Base-by-base conservation (phyloP, 2,888 invertebrate genomes). In the Tribolium freemani region DNA sequence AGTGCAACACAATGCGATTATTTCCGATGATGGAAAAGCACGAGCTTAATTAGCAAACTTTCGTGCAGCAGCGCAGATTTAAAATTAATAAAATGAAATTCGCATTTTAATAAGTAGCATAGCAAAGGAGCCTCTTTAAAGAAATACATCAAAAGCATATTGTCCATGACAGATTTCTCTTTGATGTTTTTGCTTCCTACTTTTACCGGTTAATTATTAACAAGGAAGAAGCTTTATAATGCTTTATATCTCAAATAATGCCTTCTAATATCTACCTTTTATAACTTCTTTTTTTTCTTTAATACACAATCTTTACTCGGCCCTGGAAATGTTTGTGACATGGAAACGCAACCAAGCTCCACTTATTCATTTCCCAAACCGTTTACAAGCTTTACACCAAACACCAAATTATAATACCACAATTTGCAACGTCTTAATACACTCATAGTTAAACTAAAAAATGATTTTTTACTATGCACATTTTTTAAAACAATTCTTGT, bases 131-230 rank as follows among this genome's bases (percentile, higher is more conserved):
- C 74, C 71, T 75, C 77, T 78, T 76, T 75, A 78, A 78, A 77
- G 78, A 80, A 78, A 80, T 82, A 82, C 83, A 82, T 84, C 83
- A 84, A 84, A 84, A 83, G 84, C 81, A 82, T 80, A 84, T 85
- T 85, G 85, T 84, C 84, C 83, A 79, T 84, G 84, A 84, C 84
- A 84, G 83, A 83, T 81, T 82, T 82, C 79, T 73, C 85, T 85
- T 85, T 85, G 85, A 85, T 80, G 84, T 84, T 82, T 78, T 78
- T 81, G 80, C 81, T 82, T 82, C 82, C 83, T 84, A 83, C 84
- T 83, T 82, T 82, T 82, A 79, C 83, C 83, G 81, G 85, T 85
- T 85, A 85, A 86, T 86, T 85, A 85, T 85, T 86, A 85, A 85
- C 84, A 82, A 83, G 82, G 82, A 82, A 80, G 82, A 81, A 82